Base-by-base conservation (phyloP, 2,797 vertebrate species). In the Streptopelia turtur region DNA sequence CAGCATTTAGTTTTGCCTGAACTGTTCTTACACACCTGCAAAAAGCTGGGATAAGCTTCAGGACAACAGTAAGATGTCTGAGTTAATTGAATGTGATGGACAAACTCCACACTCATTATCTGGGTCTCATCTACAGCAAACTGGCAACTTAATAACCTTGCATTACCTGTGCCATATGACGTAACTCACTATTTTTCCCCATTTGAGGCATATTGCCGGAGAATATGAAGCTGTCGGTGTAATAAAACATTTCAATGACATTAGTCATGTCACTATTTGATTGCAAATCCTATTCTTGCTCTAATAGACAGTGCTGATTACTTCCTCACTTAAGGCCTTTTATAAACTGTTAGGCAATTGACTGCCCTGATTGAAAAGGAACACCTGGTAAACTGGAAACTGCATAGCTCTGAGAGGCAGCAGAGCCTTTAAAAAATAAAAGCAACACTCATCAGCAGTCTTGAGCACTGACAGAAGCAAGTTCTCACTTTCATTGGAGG, bases 241-340 rank as follows among this genome's bases (percentile, higher is more conserved):
- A 90, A 41, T 55, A 87, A 66, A 87, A 66, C 7, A 20, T 77
- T 76, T 94, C 21, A 7, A 13, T 64, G n/a, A 66, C 63, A 82
- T 89, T 41, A 89, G 83, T 60, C 86, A 53, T 31, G 33, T 77
- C 77, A 50, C 88, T 66, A 20, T 81, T 55, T 93, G 90, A 97
- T 89, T 95, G 94, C 78, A 80, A 80, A 71, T 92, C 57, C 75
- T 75, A 83, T 92, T 94, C 84, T 89, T 85, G 83, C 81, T 80
- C 6, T 63, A 78, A 95, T 3, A 95, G 79, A 87, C 53, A 71
- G 65, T 37, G 72, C 69, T 96, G 91, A 96, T 96, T 94, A 90
- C 87, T 97, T 97, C 95, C 95, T 95, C 92, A 94, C 87, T 96
- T 90, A 93, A 94, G 74, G 55, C 61, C 63, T 88, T 94, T 94